A percentile compares a stretch with the other conserved stretches of the same genome.
Conservation (phyloP, 2,888 invertebrate species). For the Drosophila subsilvestris region DNA sequence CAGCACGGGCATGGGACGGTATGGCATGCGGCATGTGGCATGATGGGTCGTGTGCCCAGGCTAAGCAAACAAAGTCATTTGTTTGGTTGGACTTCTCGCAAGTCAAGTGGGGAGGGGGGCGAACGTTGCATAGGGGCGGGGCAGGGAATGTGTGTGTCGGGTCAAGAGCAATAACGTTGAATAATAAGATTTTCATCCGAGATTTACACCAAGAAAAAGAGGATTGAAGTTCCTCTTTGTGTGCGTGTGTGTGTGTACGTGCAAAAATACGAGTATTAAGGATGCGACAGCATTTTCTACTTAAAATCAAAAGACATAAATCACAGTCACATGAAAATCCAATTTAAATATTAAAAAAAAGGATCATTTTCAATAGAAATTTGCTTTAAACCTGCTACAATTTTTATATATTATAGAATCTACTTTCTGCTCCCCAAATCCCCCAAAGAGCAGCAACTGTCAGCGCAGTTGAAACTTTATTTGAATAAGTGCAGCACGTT, state of each 20-base stretch:
- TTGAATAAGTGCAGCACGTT: not conserved
- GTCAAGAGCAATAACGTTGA: conserved; percentile 74
- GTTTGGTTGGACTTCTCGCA: conserved; percentile 44
- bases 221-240: not conserved
- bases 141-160: conserved; percentile 29
- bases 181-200: conserved; percentile 65
- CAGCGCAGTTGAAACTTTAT: not conserved
- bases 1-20: not conserved
- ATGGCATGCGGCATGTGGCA: conserved; percentile 6
- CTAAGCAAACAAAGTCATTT: conserved; percentile 71
- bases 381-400: not conserved
- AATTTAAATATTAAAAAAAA: not conserved
- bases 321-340: not conserved
- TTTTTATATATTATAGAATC: not conserved
- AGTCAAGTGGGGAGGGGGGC: conserved; percentile 12
- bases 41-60: conserved; percentile 18
- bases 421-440: not conserved
- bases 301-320: not conserved
- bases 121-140: conserved; percentile 9
- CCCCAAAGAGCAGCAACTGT: not conserved
- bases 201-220: not conserved
- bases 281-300: not conserved
- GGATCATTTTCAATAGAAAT: not conserved
- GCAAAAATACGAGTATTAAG: not conserved
- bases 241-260: not conserved